Evolutionary conservation across 2,888 invertebrate genomes (phyloP), one percentile per base, ranked within the genome.

Genomic region (Dryobota labecula): DNA sequence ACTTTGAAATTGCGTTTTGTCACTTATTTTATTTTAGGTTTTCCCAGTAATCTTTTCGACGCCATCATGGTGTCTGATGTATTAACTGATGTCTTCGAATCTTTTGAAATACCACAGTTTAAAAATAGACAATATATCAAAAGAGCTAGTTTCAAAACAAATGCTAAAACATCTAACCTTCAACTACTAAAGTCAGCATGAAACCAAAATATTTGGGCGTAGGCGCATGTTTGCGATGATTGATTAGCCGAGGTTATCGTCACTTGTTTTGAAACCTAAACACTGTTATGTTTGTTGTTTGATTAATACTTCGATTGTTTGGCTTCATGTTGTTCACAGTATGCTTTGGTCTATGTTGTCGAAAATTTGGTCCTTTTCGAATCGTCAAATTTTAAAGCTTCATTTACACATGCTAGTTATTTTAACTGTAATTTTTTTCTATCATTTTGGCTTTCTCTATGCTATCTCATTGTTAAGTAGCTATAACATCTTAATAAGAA

Each of bases 221-320:
- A 73, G 84, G 85, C 61, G 83, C 70, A 78, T 69, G 74, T 78
- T 74, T 77, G 76, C 66, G 66, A 72, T 78, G 82, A 87, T 83
- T 81, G 82, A 84, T 82, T 73, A 67, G 56, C 66, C 67, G 67
- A 54, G 73, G 41, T 68, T 82, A 81, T 78, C 81, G 83, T 83
- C 84, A 83, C 70, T 63, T 83, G 73, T 82, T 84, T 80, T 73
- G 64, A 73, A 76, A 78, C 57, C 8, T 38, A 66, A 73, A 82
- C 69, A 71, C 51, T 30, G 68, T 51, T 56, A 27, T 70, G 71
- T 76, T 72, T 76, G 79, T 84, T 80, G 60, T 79, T 79, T 80
- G 60, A 64, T 75, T 57, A 61, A 70, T 62, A 51, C 63, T n/a
- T 57, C 53, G 30, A 68, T 75, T 80, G 79, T 80, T 75, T 68